Conservation (phyloP, 2,113 vertebrate genomes). For the Hippolais icterina region DNA sequence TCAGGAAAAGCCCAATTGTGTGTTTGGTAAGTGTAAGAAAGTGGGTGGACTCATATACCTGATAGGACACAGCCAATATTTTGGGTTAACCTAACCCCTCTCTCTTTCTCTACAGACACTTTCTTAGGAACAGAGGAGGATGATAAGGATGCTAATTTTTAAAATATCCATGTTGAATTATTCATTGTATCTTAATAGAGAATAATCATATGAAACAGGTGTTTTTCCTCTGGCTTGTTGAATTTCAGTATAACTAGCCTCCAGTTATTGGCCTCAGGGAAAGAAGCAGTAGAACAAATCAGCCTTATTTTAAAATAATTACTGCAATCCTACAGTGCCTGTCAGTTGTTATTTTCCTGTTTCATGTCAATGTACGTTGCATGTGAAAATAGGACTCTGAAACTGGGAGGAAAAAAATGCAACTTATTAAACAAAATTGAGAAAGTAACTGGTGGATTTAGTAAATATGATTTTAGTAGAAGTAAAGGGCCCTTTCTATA, state of each 20-base stretch:
- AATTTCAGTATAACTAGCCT: constrained; percentile 61
- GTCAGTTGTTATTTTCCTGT: constrained; percentile 58
- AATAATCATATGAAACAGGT: constrained; percentile 71
- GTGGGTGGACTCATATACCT: background rate
- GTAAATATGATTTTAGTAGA: constrained; percentile 27
- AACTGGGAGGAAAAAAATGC: constrained; percentile 5
- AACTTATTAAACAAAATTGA: constrained; percentile 37
- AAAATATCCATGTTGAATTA: constrained; percentile 69
- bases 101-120: background rate
- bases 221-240: constrained; percentile 62
- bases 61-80: background rate
- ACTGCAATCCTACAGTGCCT: constrained; percentile 59
- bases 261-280: constrained; percentile 55
- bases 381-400: constrained; percentile 23
- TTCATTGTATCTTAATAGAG: constrained; percentile 72
- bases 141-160: constrained; percentile 22
- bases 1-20: background rate
- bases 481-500: background rate
- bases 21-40: background rate
- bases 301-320: constrained; percentile 73
- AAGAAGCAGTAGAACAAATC: constrained; percentile 70
- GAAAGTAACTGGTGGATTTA: constrained; percentile 22
- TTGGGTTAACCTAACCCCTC: background rate
- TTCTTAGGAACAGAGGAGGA: background rate
- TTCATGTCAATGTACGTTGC: constrained; percentile 36